These are phyloP conservation scores for Cnemophilus loriae DNA, from an alignment of 2,113 vertebrate genomes.

Conservation along the genomic window DNA sequence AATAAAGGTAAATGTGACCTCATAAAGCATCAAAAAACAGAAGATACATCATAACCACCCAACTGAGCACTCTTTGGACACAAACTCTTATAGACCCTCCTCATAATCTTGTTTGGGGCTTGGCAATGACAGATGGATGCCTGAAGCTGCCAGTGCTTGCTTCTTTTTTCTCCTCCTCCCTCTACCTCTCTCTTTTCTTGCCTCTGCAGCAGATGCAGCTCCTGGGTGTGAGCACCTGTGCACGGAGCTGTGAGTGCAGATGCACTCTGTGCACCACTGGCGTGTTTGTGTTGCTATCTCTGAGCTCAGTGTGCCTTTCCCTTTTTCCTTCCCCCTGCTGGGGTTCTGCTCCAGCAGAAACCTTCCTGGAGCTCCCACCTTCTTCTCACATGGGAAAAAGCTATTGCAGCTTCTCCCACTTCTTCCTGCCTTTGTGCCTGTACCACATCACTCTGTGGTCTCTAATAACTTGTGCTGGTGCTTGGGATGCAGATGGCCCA, in stretches of 20 bases:
- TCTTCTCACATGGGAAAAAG: neutral
- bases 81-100: neutral
- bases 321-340: neutral
- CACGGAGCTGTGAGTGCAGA: neutral
- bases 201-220: neutral
- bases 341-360: neutral
- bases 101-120: neutral
- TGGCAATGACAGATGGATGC: neutral
- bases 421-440: neutral
- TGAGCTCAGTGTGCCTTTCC: neutral
- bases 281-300: rapidly evolving
- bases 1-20: neutral
- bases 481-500: conserved; percentile 53
- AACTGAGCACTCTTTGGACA: neutral
- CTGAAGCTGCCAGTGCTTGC: neutral
- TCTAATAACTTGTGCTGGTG: neutral
- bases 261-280: neutral
- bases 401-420: neutral
- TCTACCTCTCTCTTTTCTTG: neutral
- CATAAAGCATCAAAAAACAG: neutral
- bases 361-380: neutral
- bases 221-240: neutral
- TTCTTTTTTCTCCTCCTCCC: neutral
- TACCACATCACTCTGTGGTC: neutral
- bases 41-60: neutral